Percentiles rank a stretch among this genome's conserved stretches.
Evolutionary conservation across 2,888 invertebrate genomes (phyloP).

Genomic region (Sisyra terminalis): DNA sequence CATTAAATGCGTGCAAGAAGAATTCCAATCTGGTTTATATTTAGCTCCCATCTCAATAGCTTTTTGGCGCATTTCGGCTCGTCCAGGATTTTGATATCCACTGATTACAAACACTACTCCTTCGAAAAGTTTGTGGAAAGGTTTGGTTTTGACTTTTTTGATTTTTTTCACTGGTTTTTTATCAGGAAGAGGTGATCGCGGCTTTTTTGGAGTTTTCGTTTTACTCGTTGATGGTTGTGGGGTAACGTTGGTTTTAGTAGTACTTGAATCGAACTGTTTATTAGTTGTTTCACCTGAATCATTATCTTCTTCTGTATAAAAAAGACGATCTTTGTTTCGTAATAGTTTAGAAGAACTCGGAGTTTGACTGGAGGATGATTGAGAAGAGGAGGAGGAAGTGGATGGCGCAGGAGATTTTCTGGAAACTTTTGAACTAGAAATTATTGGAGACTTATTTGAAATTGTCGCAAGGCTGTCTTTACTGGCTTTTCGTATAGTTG

Average conservation of each 20-base stretch:
- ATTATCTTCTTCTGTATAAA: conserved; percentile 23
- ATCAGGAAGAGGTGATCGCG: conserved; percentile 11
- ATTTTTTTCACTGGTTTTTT: conserved; percentile 19
- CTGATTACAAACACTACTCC: conserved; percentile 67
- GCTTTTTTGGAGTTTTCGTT: conserved; percentile 7
- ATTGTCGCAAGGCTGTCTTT: neutral
- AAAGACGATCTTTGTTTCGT: conserved; percentile 24
- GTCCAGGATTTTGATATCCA: conserved; percentile 71
- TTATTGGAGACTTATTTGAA: neutral
- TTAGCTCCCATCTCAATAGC: conserved; percentile 65
- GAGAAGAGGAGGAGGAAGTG: too few relatives aligned
- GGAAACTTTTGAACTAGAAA: neutral
- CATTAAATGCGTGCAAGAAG: conserved; percentile 70
- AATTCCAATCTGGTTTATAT: conserved; percentile 61
- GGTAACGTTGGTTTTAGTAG: conserved; percentile 7
- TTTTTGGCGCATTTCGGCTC: conserved; percentile 45
- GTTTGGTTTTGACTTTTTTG: conserved; percentile 20
- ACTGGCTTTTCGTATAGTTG: neutral
- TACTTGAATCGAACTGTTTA: conserved; percentile 9
- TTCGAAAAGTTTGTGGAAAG: conserved; percentile 40
- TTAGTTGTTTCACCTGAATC: conserved; percentile 11
- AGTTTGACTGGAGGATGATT: neutral
- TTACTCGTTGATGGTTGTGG: conserved; percentile 10
- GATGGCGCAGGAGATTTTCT: neutral
- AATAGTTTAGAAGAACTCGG: neutral